A percentile compares a stretch with the other conserved stretches of the same genome.
phyloP scores from a whole-genome alignment of 2,888 invertebrate species.

The Eristalis arbustorum region DNA sequence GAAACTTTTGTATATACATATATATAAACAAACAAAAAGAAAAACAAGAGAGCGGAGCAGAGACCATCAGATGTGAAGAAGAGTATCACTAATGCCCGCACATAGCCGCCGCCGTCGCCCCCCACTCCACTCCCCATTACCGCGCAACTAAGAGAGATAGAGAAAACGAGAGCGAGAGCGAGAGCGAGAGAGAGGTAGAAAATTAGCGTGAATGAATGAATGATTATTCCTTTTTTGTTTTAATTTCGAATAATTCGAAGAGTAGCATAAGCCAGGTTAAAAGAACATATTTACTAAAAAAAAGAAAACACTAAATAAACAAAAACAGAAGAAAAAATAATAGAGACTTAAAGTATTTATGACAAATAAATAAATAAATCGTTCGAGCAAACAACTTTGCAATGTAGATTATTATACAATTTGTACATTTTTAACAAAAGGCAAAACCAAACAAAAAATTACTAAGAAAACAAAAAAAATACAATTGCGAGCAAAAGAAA shows the following conservation, averaged over 20 bases:
- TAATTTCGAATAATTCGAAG: slow-evolving; percentile 3
- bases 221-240: neutral
- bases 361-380: slow-evolving; percentile 16
- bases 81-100: too few species aligned
- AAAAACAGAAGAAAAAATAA: neutral
- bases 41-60: too few species aligned
- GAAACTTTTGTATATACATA: neutral
- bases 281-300: neutral
- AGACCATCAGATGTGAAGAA: too few species aligned
- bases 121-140: too few species aligned
- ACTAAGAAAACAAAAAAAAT: neutral
- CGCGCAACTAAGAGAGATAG: too few species aligned
- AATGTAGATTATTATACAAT: slow-evolving; percentile 37
- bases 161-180: neutral
- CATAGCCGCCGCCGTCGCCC: too few species aligned
- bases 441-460: neutral
- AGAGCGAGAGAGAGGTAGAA: neutral
- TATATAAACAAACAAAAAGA: neutral
- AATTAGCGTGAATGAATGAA: neutral
- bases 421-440: slow-evolving; percentile 43
- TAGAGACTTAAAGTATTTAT: slow-evolving; percentile 42
- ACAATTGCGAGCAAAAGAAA: neutral
- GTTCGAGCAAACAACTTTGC: slow-evolving; percentile 5
- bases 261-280: neutral
- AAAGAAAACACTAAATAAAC: neutral